Evolutionary conservation across 2,888 invertebrate species (phyloP), one percentile per base, ranked within the genome.

Genomic region (Ophion ventricosus): DNA sequence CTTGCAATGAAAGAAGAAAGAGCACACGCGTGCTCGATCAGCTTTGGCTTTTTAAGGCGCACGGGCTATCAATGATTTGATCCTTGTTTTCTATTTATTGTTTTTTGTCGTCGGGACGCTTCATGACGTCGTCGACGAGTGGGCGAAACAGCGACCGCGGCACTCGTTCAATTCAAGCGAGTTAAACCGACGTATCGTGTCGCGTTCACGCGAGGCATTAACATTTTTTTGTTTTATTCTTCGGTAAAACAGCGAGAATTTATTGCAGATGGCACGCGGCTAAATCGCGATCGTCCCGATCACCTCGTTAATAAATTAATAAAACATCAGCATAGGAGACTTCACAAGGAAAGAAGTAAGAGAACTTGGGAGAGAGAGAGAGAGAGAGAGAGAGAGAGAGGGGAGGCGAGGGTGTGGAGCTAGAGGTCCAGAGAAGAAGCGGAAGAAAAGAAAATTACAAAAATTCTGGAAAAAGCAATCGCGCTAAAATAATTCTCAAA

Each of bases 401-500:
- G 20, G 35, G 43, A 40, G 14, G 11, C 2, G 14, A 29, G n/a
- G 63, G 63, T 26, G 11, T 35, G 14, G 25, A n/a, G n/a, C 14
- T n/a, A 40, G 17, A 23, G 26, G 1, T 25, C 26, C 5, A 20
- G 25, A 61, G 49, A 56, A 67, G 56, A 64, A 78, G 74, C 10
- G n/a, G 25, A 61, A 61, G 56, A 61, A 49, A 64, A 74, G 70
- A 81, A 77, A 20, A 66, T 84, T 81, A 84, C 81, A 84, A 84
- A 84, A 84, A 84, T 84, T 84, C 77, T 73, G 63, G 43, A 43
- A 35, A 78, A 81, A 81, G 81, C 80, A 84, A 81, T 78, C 57
- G 83, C 77, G 67, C 80, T 84, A 70, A 70, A 69, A 77, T 59
- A 77, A 49, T 70, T 43, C 4, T 57, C 76, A 75, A 75, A 64